Evolutionary conservation across 1,140 invertebrate genomes (phyloP), one percentile per base, ranked within the genome.

Genomic region (Ceratina calcarata): DNA sequence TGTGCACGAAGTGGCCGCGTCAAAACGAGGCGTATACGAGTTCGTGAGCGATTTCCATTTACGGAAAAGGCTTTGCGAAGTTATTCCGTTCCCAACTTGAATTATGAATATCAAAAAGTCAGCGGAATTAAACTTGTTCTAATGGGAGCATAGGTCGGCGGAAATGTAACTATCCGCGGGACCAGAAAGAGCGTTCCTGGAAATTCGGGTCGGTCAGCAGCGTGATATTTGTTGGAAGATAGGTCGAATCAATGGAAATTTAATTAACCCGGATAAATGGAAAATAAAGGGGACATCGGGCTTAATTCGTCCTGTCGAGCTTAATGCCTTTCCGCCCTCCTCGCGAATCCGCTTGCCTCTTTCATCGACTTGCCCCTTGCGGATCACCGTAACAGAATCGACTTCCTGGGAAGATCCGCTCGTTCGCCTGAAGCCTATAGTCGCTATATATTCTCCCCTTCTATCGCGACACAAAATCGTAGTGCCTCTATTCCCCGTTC

Each of bases 331-430:
- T 49, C 22, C 61, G 22, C 37, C 58, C 16, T 32, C 58, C 16
- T 32, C 24, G 20, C 24, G 13, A 53, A 62, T 62, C 57, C 67
- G 32, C 67, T 80, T 75, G 32, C 72, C 70, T 73, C 62, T 77
- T 70, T 81, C 69, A 71, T 73, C 67, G 73, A 72, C 58, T 81
- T 83, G 53, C 18, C 24, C 55, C 64, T 24, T 64, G 55, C 58
- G 74, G 82, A 85, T 85, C 84, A 84, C 24, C 22, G 61, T 73
- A 73, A 72, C 69, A 22, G 4, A 73, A 84, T 85, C 67, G 78
- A 76, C 32, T 81, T 53, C 22, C 45, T 13, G 57, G 67, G 61
- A 18, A n/a, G 67, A 57, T 75, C 71, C 24, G 67, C 22, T 58
- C 51, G 51, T 55, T 53, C 72, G 53, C 61, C 55, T 75, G 58